These are phyloP conservation scores for Scrobipalpa atriplicella DNA, from an alignment of 2,888 invertebrate species.

Conservation along the genomic window DNA sequence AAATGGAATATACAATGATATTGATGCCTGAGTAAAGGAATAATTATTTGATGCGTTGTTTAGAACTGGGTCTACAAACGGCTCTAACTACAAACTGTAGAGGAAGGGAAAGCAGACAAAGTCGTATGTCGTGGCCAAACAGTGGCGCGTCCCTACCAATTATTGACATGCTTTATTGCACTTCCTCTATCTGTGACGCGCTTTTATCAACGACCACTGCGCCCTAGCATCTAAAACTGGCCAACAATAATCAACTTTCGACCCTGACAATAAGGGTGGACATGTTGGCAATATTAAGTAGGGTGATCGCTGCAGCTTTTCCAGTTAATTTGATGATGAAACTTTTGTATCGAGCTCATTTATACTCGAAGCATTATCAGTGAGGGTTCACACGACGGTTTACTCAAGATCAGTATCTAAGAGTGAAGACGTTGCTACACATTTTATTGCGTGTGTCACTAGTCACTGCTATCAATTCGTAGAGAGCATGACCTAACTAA, in stretches of 20 bases:
- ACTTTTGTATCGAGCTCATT: conserved; percentile 75
- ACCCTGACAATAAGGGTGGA: conserved; percentile 40
- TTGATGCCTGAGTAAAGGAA: no score
- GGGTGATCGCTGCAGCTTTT: conserved; percentile 46
- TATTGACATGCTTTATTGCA: conserved; percentile 53
- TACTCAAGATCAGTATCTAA: conserved; percentile 54
- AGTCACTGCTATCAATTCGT: no score
- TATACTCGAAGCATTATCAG: conserved; percentile 63
- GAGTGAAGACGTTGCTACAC: conserved; percentile 47
- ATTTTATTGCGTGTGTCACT: conserved; percentile 49
- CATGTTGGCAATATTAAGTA: neutral
- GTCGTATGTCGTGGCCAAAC: conserved; percentile 41
- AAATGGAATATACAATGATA: no score
- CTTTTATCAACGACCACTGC: conserved; percentile 27
- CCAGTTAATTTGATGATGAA: conserved; percentile 78
- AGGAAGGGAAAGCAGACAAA: neutral
- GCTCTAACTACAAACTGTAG: no score
- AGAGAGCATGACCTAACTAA: no score
- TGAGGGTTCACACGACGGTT: conserved; percentile 47
- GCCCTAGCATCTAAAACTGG: conserved; percentile 17
- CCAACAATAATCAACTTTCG: conserved; percentile 27
- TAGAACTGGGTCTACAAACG: no score
- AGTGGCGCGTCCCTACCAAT: conserved; percentile 68
- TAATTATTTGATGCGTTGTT: no score
- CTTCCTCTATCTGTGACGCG: conserved; percentile 25